phyloP scores from a whole-genome alignment of 2,888 invertebrate species.

The Clusia tigrina region DNA sequence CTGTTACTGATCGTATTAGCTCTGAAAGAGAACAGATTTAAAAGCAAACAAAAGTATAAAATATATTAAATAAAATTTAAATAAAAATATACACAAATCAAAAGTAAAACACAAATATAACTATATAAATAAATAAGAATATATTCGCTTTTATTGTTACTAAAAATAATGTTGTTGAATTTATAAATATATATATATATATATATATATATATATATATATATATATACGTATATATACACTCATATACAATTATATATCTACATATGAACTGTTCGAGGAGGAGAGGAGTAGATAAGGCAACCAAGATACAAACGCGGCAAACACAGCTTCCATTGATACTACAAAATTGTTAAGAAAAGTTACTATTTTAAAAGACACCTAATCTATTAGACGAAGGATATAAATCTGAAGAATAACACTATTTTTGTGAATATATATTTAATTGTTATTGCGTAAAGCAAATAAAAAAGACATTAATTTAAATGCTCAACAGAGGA shows the following conservation, averaged over 20 bases:
- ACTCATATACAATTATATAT: too few relatives aligned
- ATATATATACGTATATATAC: conserved; percentile 23
- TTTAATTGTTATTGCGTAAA: neutral
- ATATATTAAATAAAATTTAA: too few relatives aligned
- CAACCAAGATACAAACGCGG: conserved; percentile 50
- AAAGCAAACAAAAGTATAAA: too few relatives aligned
- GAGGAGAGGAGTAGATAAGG: too few relatives aligned
- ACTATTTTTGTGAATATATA: conserved; percentile 45
- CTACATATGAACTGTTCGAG: too few relatives aligned
- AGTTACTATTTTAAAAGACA: conserved; percentile 18
- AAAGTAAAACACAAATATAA: too few relatives aligned
- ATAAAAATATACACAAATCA: too few relatives aligned
- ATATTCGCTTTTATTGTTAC: conserved; percentile 9
- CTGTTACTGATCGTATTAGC: too few relatives aligned
- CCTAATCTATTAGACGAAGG: too few relatives aligned
- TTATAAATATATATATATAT: conserved; percentile 33
- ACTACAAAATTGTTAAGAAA: conserved; percentile 9
- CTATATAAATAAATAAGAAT: neutral
- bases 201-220: conserved; percentile 31
- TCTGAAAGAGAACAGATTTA: too few relatives aligned
- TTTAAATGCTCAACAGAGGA: too few relatives aligned
- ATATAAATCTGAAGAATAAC: conserved; percentile 33
- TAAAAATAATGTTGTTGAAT: conserved; percentile 38
- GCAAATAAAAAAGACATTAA: neutral
- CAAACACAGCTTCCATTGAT: conserved; percentile 54